Conservation (phyloP, 2,797 vertebrate genomes). For the Dendrocincla fuliginosa region DNA sequence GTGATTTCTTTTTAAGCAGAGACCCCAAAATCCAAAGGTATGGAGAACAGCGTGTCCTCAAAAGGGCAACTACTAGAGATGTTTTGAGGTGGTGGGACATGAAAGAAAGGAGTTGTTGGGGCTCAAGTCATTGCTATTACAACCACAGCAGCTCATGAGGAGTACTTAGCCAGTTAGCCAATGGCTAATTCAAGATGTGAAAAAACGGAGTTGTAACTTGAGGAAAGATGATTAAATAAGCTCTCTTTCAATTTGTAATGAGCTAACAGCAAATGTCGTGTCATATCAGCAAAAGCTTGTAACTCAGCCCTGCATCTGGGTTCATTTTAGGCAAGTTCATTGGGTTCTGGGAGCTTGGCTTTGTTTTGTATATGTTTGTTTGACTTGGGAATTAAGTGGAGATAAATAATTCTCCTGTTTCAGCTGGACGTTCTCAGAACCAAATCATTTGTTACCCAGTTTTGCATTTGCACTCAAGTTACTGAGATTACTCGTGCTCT, state of each 20-base stretch:
- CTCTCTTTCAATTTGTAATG: neutral
- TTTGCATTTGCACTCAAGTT: neutral
- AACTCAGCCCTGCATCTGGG: neutral
- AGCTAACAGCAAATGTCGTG: neutral
- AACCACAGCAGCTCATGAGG: neutral
- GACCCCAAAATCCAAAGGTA: neutral
- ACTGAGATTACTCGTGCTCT: neutral
- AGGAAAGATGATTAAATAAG: neutral
- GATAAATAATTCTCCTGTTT: neutral
- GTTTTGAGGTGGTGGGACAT: neutral
- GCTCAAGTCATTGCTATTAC: neutral
- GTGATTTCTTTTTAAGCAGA: neutral
- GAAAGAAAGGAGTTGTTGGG: neutral
- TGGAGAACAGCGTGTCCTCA: neutral
- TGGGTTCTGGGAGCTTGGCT: neutral
- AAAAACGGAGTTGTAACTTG: rapidly evolving
- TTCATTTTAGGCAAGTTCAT: neutral
- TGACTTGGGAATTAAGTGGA: neutral
- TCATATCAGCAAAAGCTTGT: rapidly evolving
- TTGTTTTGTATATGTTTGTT: neutral
- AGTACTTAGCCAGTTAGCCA: neutral
- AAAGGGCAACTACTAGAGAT: neutral
- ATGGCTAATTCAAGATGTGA: neutral
- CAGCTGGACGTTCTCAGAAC: neutral
- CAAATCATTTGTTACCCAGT: neutral